Evolutionary conservation across 2,113 vertebrate species (phyloP).

Genomic region (Tympanuchus pallidicinctus): DNA sequence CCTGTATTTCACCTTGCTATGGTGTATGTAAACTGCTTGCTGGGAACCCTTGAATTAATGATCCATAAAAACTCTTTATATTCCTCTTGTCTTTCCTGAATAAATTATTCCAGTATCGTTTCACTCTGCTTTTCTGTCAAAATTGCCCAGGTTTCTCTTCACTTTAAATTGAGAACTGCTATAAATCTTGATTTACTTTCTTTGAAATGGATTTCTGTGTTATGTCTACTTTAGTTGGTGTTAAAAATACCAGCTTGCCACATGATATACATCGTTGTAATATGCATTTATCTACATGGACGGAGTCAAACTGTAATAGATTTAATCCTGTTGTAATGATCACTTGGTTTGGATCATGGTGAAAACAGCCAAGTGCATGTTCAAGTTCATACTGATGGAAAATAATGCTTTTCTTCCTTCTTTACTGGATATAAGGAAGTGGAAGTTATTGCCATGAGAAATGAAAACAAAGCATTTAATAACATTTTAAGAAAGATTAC

Average conservation of each 20-base stretch:
- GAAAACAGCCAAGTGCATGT: neutral
- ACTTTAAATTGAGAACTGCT: neutral
- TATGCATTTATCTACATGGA: neutral
- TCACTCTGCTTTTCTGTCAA: neutral
- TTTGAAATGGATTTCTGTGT: neutral
- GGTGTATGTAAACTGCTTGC: neutral
- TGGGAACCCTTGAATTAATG: neutral
- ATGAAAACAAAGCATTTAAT: neutral
- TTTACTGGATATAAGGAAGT: neutral
- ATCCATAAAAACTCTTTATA: neutral
- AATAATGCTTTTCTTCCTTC: neutral
- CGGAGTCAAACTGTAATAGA: neutral
- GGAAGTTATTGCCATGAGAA: neutral
- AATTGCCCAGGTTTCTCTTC: neutral
- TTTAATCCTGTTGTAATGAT: neutral
- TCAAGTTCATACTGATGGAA: neutral
- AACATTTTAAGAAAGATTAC: neutral
- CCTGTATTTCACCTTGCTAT: neutral
- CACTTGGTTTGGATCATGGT: neutral
- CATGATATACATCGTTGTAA: neutral
- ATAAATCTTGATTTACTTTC: neutral
- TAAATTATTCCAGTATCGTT: neutral
- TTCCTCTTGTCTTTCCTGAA: neutral
- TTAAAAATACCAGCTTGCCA: neutral
- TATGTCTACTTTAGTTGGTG: neutral